Evolutionary conservation across 1,140 invertebrate species (phyloP).

Genomic region (Apis laboriosa): DNA sequence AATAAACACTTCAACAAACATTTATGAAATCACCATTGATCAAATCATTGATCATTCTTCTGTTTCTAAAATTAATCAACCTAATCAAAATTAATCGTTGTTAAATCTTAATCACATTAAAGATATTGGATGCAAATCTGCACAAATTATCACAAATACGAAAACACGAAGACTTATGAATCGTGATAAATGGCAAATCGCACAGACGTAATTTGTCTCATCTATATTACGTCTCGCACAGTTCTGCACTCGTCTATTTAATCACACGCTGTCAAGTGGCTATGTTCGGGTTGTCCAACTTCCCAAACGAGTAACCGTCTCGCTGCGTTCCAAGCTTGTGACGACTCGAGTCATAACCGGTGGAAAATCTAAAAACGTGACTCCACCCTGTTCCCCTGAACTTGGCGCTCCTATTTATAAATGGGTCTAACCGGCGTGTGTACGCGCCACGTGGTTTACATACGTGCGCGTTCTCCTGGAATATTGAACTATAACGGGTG

Average conservation of each 20-base stretch:
- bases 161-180: too few relatives aligned
- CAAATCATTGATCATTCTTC: neutral
- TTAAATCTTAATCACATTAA: too few relatives aligned
- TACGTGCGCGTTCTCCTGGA: conserved; percentile 45
- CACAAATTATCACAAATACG: too few relatives aligned
- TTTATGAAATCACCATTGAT: neutral
- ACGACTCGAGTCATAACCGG: conserved; percentile 57
- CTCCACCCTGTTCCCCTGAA: conserved; percentile 75
- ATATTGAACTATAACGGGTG: conserved; percentile 62
- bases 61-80: neutral
- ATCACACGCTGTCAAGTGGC: conserved; percentile 72
- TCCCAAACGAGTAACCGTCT: conserved; percentile 53
- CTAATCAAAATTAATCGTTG: too few relatives aligned
- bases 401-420: conserved; percentile 78
- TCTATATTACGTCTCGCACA: neutral
- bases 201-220: neutral
- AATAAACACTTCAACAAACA: neutral
- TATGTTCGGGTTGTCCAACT: conserved; percentile 58
- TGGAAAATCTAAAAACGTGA: conserved; percentile 74
- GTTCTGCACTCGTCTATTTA: conserved; percentile 69
- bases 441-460: conserved; percentile 63
- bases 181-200: too few relatives aligned
- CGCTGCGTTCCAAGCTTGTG: conserved; percentile 22
- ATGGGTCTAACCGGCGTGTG: conserved; percentile 60
- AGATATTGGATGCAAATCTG: too few relatives aligned